Conservation (phyloP, 2,888 invertebrate genomes). For the Empis stercorea region DNA sequence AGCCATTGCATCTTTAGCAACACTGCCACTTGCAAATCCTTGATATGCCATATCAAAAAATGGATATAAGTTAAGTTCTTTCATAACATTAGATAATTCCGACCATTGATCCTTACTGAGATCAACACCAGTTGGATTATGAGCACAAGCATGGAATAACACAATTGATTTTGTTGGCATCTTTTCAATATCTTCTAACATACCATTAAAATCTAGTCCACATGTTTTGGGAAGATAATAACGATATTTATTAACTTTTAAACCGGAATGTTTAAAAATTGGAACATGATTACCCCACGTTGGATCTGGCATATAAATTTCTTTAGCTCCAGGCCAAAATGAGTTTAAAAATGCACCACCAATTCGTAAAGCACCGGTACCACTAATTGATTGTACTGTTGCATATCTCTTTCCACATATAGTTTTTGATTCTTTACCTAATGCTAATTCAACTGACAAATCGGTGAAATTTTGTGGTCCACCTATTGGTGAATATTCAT, state of each 20-base stretch:
- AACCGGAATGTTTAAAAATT: constrained; percentile 76
- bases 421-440: constrained; percentile 63
- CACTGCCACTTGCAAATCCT: constrained; percentile 84
- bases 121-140: constrained; percentile 96
- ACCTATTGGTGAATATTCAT: constrained; percentile 90
- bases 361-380: constrained; percentile 91
- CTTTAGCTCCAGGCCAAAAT: constrained; percentile 68
- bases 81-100: constrained; percentile 70
- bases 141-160: constrained; percentile 92
- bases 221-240: constrained; percentile 91
- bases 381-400: constrained; percentile 83
- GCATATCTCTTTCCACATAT: constrained; percentile 55
- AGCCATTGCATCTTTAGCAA: constrained; percentile 77
- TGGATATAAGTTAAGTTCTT: constrained; percentile 68
- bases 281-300: constrained; percentile 99
- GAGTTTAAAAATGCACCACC: constrained; percentile 78
- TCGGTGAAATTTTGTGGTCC: constrained; percentile 76
- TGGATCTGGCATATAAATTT: constrained; percentile 78
- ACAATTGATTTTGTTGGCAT: constrained; percentile 85
- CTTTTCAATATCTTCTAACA: constrained; percentile 85
- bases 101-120: constrained; percentile 81
- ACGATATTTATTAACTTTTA: constrained; percentile 77
- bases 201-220: constrained; percentile 84
- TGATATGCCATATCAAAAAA: constrained; percentile 99
- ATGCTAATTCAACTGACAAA: constrained; percentile 72